These are phyloP conservation scores for Drosophila borborema DNA, from an alignment of 2,888 invertebrate genomes.

Conservation along the genomic window DNA sequence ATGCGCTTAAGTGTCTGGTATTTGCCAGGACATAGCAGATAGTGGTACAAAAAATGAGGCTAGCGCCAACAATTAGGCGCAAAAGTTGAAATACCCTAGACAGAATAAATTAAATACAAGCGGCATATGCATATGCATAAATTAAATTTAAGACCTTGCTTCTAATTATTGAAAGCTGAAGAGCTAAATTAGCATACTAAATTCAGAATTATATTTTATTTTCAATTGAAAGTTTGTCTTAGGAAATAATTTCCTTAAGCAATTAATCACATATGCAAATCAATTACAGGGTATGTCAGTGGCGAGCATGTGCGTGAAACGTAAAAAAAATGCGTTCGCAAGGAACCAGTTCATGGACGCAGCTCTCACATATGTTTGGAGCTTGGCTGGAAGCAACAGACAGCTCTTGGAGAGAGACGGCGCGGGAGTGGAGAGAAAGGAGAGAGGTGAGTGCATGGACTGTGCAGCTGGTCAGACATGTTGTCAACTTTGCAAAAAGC, in stretches of 20 bases:
- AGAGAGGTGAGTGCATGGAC: neutral
- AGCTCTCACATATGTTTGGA: slow-evolving; percentile 3
- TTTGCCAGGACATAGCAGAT: slow-evolving; percentile 16
- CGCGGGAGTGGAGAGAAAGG: neutral
- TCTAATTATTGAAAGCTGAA: neutral
- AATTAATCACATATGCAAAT: too few relatives aligned
- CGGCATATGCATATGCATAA: neutral
- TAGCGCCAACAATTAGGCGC: slow-evolving; percentile 16
- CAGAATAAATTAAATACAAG: too few relatives aligned
- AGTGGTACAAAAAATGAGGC: slow-evolving; percentile 12
- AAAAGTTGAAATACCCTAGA: slow-evolving; percentile 35
- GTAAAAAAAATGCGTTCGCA: neutral
- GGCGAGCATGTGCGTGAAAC: neutral
- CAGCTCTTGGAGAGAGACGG: neutral
- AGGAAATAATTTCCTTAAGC: neutral
- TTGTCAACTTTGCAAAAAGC: slow-evolving; percentile 78
- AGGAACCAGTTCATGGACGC: slow-evolving; percentile 18
- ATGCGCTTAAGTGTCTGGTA: slow-evolving; percentile 57
- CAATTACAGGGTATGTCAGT: neutral
- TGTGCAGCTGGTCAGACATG: slow-evolving; percentile 59
- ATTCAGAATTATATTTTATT: too few relatives aligned
- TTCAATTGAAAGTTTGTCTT: too few relatives aligned
- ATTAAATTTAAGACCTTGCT: too few relatives aligned
- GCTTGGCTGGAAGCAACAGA: slow-evolving; percentile 1
- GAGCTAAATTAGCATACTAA: too few relatives aligned